Evolutionary conservation across 2,113 vertebrate genomes (phyloP).

Genomic region (Cyanistes caeruleus): DNA sequence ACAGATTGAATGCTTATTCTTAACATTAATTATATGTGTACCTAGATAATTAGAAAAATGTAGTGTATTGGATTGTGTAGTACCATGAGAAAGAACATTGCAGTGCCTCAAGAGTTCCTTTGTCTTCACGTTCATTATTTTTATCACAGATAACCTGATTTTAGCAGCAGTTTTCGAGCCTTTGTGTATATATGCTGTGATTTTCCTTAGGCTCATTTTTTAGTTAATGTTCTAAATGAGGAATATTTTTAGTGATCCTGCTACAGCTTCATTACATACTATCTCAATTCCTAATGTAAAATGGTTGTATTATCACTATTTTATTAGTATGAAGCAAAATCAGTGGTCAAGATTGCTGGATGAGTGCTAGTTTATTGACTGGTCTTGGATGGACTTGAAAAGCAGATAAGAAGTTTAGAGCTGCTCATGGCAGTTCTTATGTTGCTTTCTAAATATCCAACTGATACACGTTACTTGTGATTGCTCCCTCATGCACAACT

Average conservation of each 20-base stretch:
- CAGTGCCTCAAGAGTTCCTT: neutral
- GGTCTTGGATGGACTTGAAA: neutral
- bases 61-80: neutral
- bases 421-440: neutral
- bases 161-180: neutral
- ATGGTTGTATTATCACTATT: neutral
- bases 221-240: neutral
- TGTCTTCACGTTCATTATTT: neutral
- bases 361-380: neutral
- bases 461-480: neutral
- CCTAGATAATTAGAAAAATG: neutral
- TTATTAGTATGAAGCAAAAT: neutral
- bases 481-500: fast-evolving
- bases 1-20: neutral
- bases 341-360: neutral
- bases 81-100: neutral
- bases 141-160: neutral
- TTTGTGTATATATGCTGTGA: neutral
- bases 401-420: neutral
- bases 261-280: fast-evolving
- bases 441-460: neutral
- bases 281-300: neutral
- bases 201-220: neutral
- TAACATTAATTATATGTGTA: neutral
- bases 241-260: neutral